Percentiles rank a stretch among this genome's conserved stretches.
Conservation (phyloP, 1,140 invertebrate genomes). For the Drosophila bocqueti region DNA sequence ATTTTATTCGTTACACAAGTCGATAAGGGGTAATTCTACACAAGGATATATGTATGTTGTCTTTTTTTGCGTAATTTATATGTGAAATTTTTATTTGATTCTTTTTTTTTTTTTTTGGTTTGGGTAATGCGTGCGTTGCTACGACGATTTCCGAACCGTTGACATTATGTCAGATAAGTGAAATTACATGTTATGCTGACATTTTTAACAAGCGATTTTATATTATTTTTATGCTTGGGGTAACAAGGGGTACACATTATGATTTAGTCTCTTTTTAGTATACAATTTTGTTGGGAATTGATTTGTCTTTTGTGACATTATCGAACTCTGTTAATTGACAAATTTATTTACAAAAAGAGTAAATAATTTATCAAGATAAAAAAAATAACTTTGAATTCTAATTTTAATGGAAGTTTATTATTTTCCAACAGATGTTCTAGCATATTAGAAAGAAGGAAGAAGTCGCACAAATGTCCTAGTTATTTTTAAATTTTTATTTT, state of each 20-base stretch:
- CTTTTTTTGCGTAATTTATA: slow-evolving; percentile 68
- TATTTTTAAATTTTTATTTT: neutral
- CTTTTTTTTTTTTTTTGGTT: slow-evolving; percentile 15
- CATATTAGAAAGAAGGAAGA: too few relatives aligned
- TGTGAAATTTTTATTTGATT: slow-evolving; percentile 58
- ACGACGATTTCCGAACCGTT: slow-evolving; percentile 57
- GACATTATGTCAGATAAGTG: slow-evolving; percentile 83
- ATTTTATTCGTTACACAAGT: slow-evolving; percentile 80
- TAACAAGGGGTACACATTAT: neutral
- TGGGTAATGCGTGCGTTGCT: slow-evolving; percentile 48
- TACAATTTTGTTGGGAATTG: neutral
- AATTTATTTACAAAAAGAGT: neutral
- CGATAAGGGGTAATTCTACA: slow-evolving; percentile 61
- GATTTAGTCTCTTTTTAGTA: neutral
- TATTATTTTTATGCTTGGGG: neutral
- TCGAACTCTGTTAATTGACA: neutral
- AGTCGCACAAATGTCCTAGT: too few relatives aligned
- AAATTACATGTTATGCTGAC: slow-evolving; percentile 77
- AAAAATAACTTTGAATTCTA: too few relatives aligned
- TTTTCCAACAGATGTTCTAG: too few relatives aligned
- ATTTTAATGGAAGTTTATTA: too few relatives aligned
- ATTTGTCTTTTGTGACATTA: neutral
- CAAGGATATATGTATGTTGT: slow-evolving; percentile 7
- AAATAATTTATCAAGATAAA: neutral
- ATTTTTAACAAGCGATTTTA: slow-evolving; percentile 54